Evolutionary conservation across 2,113 vertebrate genomes (phyloP).

Genomic region (Oxyura jamaicensis): DNA sequence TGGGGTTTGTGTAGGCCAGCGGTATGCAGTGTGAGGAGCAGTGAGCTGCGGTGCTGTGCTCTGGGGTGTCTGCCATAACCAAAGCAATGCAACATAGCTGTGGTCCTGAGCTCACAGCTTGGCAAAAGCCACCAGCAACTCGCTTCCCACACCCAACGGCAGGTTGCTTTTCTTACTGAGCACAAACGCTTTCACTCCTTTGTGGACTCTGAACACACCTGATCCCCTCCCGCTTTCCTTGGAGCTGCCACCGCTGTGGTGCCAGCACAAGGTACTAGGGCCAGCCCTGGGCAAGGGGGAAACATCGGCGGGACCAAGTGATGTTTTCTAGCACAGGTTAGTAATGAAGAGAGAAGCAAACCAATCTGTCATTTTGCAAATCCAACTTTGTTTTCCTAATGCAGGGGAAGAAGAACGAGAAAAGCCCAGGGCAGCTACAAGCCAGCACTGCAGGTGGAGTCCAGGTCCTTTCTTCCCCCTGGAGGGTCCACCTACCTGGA

Average conservation of each 20-base stretch:
- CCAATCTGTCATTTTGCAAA: neutral
- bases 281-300: neutral
- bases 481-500: neutral
- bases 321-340: neutral
- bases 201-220: conserved; percentile 72
- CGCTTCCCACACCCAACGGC: neutral
- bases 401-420: neutral
- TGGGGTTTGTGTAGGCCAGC: too few relatives aligned
- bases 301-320: neutral
- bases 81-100: accelerated
- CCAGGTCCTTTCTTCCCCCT: neutral
- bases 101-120: neutral
- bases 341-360: neutral
- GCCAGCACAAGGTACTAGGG: neutral
- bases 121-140: neutral
- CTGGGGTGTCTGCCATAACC: too few relatives aligned
- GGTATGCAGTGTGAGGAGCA: too few relatives aligned
- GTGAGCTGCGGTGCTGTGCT: too few relatives aligned
- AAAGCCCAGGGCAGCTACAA: neutral
- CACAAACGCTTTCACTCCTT: conserved; percentile 78
- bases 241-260: neutral
- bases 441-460: neutral
- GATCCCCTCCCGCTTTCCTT: conserved; percentile 61
- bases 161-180: conserved; percentile 73
- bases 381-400: neutral